phyloP scores from a whole-genome alignment of 1,140 invertebrate species.

The Ostrea denselamellosa region DNA sequence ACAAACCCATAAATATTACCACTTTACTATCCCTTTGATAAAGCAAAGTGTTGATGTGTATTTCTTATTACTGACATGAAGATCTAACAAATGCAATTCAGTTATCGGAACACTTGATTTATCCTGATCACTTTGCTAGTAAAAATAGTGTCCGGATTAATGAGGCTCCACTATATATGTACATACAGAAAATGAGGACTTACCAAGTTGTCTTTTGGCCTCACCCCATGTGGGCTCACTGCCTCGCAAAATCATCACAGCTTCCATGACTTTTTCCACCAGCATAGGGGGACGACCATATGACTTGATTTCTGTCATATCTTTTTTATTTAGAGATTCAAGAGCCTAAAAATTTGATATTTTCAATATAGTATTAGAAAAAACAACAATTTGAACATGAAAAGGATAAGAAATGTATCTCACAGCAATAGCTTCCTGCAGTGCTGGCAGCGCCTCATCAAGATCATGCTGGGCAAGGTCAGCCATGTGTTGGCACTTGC shows the following conservation, averaged over 20 bases:
- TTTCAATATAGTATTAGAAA: not conserved
- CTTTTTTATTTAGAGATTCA: conserved; percentile 91
- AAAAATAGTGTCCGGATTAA: no score
- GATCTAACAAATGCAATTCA: no score
- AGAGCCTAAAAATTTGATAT: conserved; percentile 82
- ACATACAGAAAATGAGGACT: conserved; percentile 4
- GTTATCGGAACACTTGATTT: no score
- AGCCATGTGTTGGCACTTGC: conserved; percentile 88
- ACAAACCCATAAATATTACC: no score
- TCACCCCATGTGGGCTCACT: conserved; percentile 90
- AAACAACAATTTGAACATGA: not conserved
- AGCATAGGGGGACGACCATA: conserved; percentile 90
- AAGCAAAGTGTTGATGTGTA: no score
- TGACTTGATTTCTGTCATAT: conserved; percentile 92
- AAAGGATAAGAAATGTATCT: not conserved
- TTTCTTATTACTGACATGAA: no score
- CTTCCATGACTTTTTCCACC: conserved; percentile 93
- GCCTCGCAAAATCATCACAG: conserved; percentile 90
- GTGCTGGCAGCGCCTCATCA: conserved; percentile 89
- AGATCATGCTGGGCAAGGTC: conserved; percentile 89
- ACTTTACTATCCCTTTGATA: no score
- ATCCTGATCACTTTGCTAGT: no score
- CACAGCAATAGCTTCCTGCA: conserved; percentile 89
- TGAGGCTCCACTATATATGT: not conserved
- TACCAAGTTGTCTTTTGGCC: conserved; percentile 89